These are phyloP conservation scores for Novumbra hubbsi DNA, from an alignment of 2,797 vertebrate genomes.

Conservation along the genomic window DNA sequence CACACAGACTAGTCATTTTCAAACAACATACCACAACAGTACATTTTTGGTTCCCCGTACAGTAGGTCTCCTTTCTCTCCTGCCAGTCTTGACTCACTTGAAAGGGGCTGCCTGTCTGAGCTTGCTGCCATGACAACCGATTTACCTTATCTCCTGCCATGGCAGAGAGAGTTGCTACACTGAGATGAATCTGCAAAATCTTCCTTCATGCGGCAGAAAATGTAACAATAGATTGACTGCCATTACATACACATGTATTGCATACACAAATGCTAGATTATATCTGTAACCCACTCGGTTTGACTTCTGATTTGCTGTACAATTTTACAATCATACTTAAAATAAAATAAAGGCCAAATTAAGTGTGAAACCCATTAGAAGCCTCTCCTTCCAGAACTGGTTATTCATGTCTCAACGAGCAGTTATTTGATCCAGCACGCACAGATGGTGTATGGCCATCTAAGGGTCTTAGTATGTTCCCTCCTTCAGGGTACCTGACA, in stretches of 20 bases:
- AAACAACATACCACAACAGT: conserved; percentile 50
- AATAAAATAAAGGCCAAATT: too few relatives aligned
- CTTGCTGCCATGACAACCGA: conserved; percentile 80
- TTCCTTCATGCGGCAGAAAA: conserved; percentile 43
- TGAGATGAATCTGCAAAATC: conserved; percentile 49
- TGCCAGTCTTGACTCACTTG: conserved; percentile 69
- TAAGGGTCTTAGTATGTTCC: too few relatives aligned
- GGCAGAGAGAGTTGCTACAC: conserved; percentile 34
- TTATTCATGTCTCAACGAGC: too few relatives aligned
- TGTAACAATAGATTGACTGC: background rate
- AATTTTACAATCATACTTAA: too few relatives aligned
- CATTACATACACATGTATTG: background rate
- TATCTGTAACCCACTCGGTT: too few relatives aligned
- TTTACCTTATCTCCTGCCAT: conserved; percentile 61
- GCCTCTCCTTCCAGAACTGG: too few relatives aligned
- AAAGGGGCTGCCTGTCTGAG: conserved; percentile 72
- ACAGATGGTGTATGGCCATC: too few relatives aligned
- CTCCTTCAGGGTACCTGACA: too few relatives aligned
- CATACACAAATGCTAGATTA: background rate
- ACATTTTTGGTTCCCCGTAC: conserved; percentile 26
- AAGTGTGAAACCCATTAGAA: too few relatives aligned
- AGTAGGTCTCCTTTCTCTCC: conserved; percentile 28
- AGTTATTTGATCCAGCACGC: too few relatives aligned
- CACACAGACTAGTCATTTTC: conserved; percentile 5
- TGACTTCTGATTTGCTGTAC: too few relatives aligned